Percentiles rank a stretch among this genome's conserved stretches.
Conservation (phyloP, 1,140 invertebrate species). For the Belonocnema kinseyi region DNA sequence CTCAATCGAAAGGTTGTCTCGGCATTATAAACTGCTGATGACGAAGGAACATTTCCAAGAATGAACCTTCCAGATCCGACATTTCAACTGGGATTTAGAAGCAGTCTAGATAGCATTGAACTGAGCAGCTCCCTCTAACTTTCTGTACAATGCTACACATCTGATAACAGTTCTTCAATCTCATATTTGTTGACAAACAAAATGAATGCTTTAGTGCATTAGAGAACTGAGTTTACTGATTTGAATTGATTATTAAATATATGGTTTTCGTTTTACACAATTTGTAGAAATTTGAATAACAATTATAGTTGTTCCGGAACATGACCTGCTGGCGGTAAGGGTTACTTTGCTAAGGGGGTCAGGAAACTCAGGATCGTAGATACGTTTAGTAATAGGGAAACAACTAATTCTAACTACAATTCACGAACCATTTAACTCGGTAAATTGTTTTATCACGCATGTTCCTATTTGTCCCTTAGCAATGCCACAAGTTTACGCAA, state of each 20-base stretch:
- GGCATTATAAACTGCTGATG: neutral
- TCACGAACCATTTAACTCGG: constrained; percentile 73
- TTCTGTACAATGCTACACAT: neutral
- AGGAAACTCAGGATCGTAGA: constrained; percentile 42
- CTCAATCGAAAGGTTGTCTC: neutral
- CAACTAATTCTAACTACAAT: constrained; percentile 73
- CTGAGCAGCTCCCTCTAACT: neutral
- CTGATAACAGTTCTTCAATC: too few relatives aligned
- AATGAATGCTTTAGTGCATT: too few relatives aligned
- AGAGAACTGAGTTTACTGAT: too few relatives aligned
- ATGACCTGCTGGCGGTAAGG: neutral
- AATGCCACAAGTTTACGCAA: constrained; percentile 36
- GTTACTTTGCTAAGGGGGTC: constrained; percentile 28
- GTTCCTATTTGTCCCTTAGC: constrained; percentile 66
- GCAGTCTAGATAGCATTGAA: neutral
- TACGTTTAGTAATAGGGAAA: constrained; percentile 65
- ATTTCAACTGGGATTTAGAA: neutral
- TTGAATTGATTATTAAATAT: neutral
- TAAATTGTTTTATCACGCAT: constrained; percentile 70
- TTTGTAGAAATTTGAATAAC: neutral
- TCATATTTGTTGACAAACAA: too few relatives aligned
- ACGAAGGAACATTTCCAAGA: neutral
- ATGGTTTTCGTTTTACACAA: neutral
- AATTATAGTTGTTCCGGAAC: neutral
- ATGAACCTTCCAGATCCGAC: neutral